A percentile compares a stretch with the other conserved stretches of the same genome.
These are phyloP conservation scores for Platyrinchus mystaceus DNA, from an alignment of 2,797 vertebrate species.

Conservation along the genomic window DNA sequence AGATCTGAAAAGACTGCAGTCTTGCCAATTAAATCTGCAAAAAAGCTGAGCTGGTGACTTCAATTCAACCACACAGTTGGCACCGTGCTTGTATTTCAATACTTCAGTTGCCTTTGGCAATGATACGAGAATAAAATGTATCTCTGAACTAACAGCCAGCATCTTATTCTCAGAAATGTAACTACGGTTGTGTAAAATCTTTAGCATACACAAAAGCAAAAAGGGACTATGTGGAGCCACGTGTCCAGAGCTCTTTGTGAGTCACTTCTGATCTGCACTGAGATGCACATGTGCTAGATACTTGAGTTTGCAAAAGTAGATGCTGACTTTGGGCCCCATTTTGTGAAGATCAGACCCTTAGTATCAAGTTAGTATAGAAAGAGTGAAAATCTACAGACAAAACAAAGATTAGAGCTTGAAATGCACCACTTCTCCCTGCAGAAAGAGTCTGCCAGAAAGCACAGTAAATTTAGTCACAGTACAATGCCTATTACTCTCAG, in stretches of 20 bases:
- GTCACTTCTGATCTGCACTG: background rate
- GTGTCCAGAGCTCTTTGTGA: background rate
- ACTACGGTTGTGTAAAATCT: background rate
- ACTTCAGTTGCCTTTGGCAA: conserved; percentile 22
- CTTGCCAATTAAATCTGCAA: conserved; percentile 27
- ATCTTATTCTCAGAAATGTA: conserved; percentile 21
- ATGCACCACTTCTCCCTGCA: conserved; percentile 17
- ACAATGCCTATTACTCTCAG: conserved; percentile 58
- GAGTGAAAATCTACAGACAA: conserved; percentile 59
- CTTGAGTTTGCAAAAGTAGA: conserved; percentile 1
- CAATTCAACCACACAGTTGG: background rate
- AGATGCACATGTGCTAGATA: background rate
- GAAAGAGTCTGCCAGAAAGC: conserved; percentile 38
- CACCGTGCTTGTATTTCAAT: background rate
- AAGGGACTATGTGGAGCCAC: background rate
- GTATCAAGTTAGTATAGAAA: background rate
- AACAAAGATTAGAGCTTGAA: conserved; percentile 60
- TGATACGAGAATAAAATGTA: background rate
- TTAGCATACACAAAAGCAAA: background rate
- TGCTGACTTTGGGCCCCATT: conserved; percentile 3
- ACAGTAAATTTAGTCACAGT: conserved; percentile 59
- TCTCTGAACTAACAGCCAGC: background rate
- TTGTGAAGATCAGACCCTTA: conserved; percentile 8
- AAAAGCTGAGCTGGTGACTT: conserved; percentile 36
- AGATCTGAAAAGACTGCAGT: conserved; percentile 4